These are phyloP conservation scores for Lumbricus terrestris DNA, from an alignment of 2,888 invertebrate species.

Conservation along the genomic window DNA sequence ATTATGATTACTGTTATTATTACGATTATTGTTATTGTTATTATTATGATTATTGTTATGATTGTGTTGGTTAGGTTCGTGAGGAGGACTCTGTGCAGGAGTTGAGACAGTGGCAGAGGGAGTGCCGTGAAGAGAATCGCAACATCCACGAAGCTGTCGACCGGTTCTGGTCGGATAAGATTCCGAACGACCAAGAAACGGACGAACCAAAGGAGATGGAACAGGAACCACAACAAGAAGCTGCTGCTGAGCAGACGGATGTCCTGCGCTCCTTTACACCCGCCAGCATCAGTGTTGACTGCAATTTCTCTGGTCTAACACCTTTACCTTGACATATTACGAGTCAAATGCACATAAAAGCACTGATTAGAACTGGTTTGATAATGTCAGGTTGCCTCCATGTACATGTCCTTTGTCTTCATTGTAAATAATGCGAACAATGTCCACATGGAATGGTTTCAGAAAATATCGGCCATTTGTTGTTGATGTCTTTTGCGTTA, in stretches of 20 bases:
- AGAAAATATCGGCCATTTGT: background rate
- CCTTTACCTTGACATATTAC: background rate
- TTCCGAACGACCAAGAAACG: constrained; percentile 30
- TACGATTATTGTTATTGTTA: too few relatives aligned
- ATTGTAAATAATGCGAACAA: background rate
- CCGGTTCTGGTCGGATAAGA: constrained; percentile 51
- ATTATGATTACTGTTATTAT: too few relatives aligned
- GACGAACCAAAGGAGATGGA: background rate
- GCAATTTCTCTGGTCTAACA: background rate
- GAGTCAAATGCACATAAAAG: background rate
- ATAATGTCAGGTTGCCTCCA: background rate
- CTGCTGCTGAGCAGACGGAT: background rate
- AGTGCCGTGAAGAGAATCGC: constrained; percentile 55
- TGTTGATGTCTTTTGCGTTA: too few relatives aligned
- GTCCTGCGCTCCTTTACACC: background rate
- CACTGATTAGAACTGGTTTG: background rate
- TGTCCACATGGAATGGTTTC: background rate
- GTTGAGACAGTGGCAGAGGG: constrained; percentile 57
- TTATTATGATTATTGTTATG: background rate
- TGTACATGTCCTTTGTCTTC: background rate
- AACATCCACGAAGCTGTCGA: constrained; percentile 51
- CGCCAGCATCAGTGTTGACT: background rate
- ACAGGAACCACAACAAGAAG: background rate
- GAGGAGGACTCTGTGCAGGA: constrained; percentile 55
- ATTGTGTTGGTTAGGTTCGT: constrained; percentile 47